Base-by-base conservation (phyloP, 2,797 vertebrate species). In the Helarctos malayanus region DNA sequence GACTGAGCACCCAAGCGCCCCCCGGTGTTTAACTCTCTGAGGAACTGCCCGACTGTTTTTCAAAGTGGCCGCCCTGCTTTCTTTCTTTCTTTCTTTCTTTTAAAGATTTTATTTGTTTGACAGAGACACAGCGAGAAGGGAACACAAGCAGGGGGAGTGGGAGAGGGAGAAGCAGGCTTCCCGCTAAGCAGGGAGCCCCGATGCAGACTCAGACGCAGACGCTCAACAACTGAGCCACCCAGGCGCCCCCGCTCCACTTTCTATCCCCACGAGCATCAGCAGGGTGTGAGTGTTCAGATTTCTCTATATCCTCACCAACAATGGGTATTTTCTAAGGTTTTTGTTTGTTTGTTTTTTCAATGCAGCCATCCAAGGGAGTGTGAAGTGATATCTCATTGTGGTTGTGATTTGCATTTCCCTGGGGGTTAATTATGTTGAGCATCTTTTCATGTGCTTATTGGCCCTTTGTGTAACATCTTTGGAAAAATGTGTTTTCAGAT, bases 371-470 rank as follows among this genome's bases (percentile, higher is more conserved):
- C 54, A 18, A 15, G 45, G 49, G 14, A 38, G 45, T 32, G 7
- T 63, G 45, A 63, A 65, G 14, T 83, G 35, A 2, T 16, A 49
- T 29, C 15, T 93, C 25, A 38, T 5, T 81, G 56, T 83, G 19
- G 11, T 84, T 93, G 91, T 76, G 11, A 63, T 71, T 94, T 83
- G 38, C 32, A 63, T 71, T 85, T 95, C 69, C 27, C 45, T 57
- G 7, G 18, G 45, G 47, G 27, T 11, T 89, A 85, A 71, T 81
- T 27, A 35, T 14, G 1, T 38, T 32, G 18, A 92, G 14, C 75
- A 54, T 78, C 57, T 84, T 94, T 85, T 78, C 65, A 65, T 49
- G 71, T n/a, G 29, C 16, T 78, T 92, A 78, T 75, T 86, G 41
- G 7, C 38, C 85, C 63, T 88, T 45, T 57, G 18, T 61, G 23